Conservation (phyloP, 2,888 invertebrate genomes). For the Lucinisca nassula region DNA sequence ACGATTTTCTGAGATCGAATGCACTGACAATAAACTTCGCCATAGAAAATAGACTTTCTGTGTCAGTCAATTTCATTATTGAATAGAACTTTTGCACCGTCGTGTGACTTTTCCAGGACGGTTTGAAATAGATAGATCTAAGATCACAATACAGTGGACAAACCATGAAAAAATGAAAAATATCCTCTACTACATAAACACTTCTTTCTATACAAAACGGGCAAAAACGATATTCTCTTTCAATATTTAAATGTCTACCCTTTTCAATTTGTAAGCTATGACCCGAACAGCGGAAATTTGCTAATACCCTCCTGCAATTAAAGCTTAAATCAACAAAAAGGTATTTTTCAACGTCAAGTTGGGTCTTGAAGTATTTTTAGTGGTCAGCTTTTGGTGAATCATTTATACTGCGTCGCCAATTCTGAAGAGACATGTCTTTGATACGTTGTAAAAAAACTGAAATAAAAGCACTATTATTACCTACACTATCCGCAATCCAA, state of each 20-base stretch:
- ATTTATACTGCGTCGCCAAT: no score
- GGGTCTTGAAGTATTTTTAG: neutral
- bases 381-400: neutral
- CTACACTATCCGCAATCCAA: no score
- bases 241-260: neutral
- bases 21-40: neutral
- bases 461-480: no score
- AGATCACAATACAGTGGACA: neutral
- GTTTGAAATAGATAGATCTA: neutral
- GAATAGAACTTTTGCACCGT: neutral
- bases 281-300: neutral
- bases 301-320: neutral
- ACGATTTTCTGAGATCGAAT: neutral
- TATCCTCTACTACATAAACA: neutral
- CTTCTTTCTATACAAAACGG: neutral
- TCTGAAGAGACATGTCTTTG: no score
- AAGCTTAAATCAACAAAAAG: neutral
- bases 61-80: neutral
- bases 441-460: no score
- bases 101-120: neutral
- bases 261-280: neutral
- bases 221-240: neutral
- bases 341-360: neutral
- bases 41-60: neutral
- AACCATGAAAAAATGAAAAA: neutral